Evolutionary conservation across 2,113 vertebrate species (phyloP).

Genomic region (Seriola aureovittata): DNA sequence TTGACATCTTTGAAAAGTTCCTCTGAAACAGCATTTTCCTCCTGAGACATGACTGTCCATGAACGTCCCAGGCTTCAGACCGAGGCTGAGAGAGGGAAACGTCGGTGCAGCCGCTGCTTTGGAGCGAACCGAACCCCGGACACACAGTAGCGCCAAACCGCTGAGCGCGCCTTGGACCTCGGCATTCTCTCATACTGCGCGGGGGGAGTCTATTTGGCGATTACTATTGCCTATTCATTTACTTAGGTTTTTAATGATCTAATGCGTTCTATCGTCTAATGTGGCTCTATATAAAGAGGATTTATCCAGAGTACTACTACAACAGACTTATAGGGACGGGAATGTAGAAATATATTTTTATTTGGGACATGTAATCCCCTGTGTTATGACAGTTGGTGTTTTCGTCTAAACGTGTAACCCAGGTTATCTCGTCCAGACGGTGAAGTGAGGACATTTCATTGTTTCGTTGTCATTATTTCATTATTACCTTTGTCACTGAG

Average conservation of each 20-base stretch:
- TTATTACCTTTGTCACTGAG: background rate
- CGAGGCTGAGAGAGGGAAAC: background rate
- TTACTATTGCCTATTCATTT: background rate
- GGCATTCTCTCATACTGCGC: constrained; percentile 2
- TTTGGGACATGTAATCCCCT: background rate
- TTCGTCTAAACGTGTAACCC: constrained; percentile 27
- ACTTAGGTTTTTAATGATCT: background rate
- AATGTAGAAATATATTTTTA: background rate
- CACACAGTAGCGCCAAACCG: constrained; percentile 79
- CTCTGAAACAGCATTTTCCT: constrained; percentile 87
- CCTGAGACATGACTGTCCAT: constrained; percentile 84
- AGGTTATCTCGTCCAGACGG: constrained; percentile 27
- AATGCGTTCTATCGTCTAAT: background rate
- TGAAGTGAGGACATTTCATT: background rate
- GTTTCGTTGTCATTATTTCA: background rate
- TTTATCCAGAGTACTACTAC: background rate
- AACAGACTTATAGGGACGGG: accelerated
- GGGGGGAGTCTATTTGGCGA: background rate
- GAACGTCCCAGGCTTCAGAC: background rate
- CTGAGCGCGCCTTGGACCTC: constrained; percentile 73
- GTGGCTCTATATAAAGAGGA: accelerated
- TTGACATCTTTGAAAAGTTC: constrained; percentile 97
- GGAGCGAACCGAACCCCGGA: constrained; percentile 39
- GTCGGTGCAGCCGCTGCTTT: background rate
- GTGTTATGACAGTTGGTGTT: background rate